Evolutionary conservation across 2,797 vertebrate genomes (phyloP).

Genomic region (Melanotaenia nigrans): DNA sequence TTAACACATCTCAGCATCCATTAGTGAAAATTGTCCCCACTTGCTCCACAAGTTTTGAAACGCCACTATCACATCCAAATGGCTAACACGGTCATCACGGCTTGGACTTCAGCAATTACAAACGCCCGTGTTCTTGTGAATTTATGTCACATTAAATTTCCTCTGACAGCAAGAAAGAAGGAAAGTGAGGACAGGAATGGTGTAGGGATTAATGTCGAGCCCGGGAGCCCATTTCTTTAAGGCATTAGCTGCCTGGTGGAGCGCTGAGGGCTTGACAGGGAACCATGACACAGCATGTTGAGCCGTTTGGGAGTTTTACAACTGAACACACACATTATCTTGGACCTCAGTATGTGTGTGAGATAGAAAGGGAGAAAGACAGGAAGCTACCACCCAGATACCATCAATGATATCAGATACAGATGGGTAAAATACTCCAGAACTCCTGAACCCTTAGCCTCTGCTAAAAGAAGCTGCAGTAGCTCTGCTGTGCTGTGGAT

Average conservation of each 20-base stretch:
- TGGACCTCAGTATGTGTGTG: slow-evolving; percentile 23
- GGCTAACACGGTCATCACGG: slow-evolving; percentile 64
- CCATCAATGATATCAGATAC: slow-evolving; percentile 24
- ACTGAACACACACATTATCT: slow-evolving; percentile 50
- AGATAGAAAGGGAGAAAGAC: slow-evolving; percentile 15
- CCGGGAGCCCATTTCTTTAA: slow-evolving; percentile 73
- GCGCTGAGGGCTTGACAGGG: slow-evolving; percentile 74
- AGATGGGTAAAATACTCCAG: neutral
- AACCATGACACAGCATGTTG: slow-evolving; percentile 69
- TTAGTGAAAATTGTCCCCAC: slow-evolving; percentile 65
- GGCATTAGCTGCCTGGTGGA: slow-evolving; percentile 79
- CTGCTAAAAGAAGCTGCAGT: neutral
- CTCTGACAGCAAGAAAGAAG: slow-evolving; percentile 68
- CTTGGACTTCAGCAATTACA: slow-evolving; percentile 77
- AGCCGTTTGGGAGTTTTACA: slow-evolving; percentile 69
- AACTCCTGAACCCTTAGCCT: neutral
- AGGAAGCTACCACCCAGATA: slow-evolving; percentile 31
- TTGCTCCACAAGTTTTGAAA: slow-evolving; percentile 46
- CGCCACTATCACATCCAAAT: slow-evolving; percentile 49
- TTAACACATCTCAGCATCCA: slow-evolving; percentile 64
- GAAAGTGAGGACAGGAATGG: slow-evolving; percentile 69
- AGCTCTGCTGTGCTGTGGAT: neutral
- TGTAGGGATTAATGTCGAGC: slow-evolving; percentile 78
- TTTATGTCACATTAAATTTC: slow-evolving; percentile 81
- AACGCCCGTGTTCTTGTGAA: slow-evolving; percentile 74